phyloP scores from a whole-genome alignment of 2,113 vertebrate genomes.

The Cygnus atratus region DNA sequence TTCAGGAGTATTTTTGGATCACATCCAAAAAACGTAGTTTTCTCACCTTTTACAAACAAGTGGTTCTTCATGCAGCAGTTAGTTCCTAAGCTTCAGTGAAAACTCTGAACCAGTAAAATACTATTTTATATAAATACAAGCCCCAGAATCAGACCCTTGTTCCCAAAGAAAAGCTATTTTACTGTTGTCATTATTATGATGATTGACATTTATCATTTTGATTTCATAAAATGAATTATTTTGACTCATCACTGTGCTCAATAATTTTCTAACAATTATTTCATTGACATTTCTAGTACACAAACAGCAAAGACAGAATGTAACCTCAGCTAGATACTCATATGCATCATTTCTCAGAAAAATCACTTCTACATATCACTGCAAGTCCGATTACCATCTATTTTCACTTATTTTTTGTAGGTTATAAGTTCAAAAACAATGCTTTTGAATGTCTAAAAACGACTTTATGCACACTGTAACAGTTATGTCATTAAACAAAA shows the following conservation, averaged over 20 bases:
- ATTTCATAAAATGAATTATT: neutral
- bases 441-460: neutral
- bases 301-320: neutral
- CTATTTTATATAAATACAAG: neutral
- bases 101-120: neutral
- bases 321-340: neutral
- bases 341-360: neutral
- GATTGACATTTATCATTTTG: neutral
- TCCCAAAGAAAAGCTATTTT: neutral
- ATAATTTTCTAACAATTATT: constrained; percentile 7
- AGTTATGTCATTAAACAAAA: neutral
- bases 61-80: neutral
- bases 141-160: no score
- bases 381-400: neutral
- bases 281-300: neutral
- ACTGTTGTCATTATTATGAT: neutral
- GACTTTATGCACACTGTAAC: neutral
- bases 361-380: neutral
- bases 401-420: neutral
- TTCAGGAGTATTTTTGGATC: neutral
- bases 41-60: neutral
- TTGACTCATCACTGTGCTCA: neutral
- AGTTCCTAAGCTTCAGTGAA: neutral
- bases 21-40: neutral
- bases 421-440: neutral